phyloP scores from a whole-genome alignment of 2,888 invertebrate genomes.

The Drosophila nr. medialis region DNA sequence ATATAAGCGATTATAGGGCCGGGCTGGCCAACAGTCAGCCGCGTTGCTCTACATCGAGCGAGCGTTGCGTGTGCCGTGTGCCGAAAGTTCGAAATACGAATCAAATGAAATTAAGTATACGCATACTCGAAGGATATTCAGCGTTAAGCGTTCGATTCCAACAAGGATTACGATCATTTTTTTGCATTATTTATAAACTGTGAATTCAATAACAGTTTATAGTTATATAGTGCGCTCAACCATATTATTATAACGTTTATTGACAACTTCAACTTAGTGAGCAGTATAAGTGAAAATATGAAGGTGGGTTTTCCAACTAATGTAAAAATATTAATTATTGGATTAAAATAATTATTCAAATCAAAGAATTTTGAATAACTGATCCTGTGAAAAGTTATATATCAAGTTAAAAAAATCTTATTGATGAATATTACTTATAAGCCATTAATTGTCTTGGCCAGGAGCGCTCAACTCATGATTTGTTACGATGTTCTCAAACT shows the following conservation, averaged over 20 bases:
- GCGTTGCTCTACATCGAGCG: constrained; percentile 84
- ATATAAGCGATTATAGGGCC: constrained; percentile 85
- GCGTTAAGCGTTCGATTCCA: constrained; percentile 7
- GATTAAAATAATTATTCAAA: not conserved
- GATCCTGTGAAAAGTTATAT: not conserved
- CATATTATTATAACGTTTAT: constrained; percentile 10
- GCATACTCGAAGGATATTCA: constrained; percentile 27
- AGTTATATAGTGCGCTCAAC: constrained; percentile 28
- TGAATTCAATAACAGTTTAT: constrained; percentile 14
- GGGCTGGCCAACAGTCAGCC: constrained; percentile 85
- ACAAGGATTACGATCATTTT: constrained; percentile 31
- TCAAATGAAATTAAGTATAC: constrained; percentile 34
- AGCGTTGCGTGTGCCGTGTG: constrained; percentile 72
- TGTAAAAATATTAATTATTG: not conserved
- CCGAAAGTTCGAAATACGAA: constrained; percentile 30
- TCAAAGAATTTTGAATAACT: not conserved
- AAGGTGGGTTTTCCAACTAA: constrained; percentile 68
- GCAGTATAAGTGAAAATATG: constrained; percentile 56
- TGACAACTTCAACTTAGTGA: constrained; percentile 9
- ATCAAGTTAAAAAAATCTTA: not conserved
- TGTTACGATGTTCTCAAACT: not conserved
- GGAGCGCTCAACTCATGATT: not conserved
- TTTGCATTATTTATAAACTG: constrained; percentile 11
- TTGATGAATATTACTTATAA: not conserved
- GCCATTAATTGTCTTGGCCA: not conserved